These are phyloP conservation scores for Parauchenoglanis punctatus DNA, from an alignment of 2,797 vertebrate genomes.

Conservation along the genomic window DNA sequence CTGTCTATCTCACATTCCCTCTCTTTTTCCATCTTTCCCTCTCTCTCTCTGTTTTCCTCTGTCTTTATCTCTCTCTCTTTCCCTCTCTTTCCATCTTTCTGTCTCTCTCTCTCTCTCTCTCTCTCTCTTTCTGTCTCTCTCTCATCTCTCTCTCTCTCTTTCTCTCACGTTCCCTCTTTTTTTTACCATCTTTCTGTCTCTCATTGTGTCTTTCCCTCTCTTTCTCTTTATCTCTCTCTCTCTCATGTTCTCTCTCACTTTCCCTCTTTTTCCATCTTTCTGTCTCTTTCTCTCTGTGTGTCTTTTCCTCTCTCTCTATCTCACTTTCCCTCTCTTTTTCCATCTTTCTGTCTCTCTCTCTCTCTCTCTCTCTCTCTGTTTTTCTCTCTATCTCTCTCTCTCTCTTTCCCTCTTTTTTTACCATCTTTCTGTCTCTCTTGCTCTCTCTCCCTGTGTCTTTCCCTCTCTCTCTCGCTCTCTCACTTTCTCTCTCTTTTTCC, in stretches of 20 bases:
- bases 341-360: background rate
- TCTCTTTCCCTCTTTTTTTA: background rate
- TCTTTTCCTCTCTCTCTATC: rapidly evolving
- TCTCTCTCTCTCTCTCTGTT: background rate
- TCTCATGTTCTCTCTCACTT: background rate
- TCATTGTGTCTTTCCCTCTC: background rate
- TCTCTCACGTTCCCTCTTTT: background rate
- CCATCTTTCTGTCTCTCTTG: background rate
- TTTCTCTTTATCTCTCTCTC: background rate
- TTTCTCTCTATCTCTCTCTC: background rate
- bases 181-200: background rate
- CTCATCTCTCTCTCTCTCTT: background rate
- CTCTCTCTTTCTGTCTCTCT: background rate
- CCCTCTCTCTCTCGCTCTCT: background rate
- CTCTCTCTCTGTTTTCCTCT: background rate
- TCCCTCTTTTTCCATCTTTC: background rate
- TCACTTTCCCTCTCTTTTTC: background rate
- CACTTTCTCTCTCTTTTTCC: constrained; percentile 9
- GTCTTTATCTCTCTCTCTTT: background rate
- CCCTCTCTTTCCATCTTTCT: too few relatives aligned
- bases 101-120: background rate
- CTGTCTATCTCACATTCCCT: background rate
- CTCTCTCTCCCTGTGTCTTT: background rate
- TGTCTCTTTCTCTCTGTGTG: background rate
- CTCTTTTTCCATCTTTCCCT: background rate